Evolutionary conservation across 1,140 invertebrate species (phyloP).

Genomic region (Ips typographus): DNA sequence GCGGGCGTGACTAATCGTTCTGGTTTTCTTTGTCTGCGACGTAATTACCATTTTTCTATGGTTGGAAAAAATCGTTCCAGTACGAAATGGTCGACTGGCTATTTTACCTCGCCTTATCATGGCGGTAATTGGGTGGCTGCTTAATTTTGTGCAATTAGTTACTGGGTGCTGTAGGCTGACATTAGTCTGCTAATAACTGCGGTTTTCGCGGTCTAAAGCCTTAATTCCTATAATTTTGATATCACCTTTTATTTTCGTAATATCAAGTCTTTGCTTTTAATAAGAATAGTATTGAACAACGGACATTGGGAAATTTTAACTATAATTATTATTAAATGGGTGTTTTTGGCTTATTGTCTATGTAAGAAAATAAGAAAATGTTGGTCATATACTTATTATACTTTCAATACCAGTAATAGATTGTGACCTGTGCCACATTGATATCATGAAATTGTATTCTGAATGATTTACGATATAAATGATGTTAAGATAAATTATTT

Average conservation of each 20-base stretch:
- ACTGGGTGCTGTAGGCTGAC: neutral
- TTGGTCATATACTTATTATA: too few relatives aligned
- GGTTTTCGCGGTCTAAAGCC: neutral
- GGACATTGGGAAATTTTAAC: too few relatives aligned
- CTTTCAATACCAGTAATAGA: too few relatives aligned
- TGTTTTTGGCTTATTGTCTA: too few relatives aligned
- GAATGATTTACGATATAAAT: too few relatives aligned
- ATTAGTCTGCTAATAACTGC: neutral
- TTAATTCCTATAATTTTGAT: slow-evolving; percentile 4
- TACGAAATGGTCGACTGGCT: slow-evolving; percentile 1
- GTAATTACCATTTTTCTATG: slow-evolving; percentile 6
- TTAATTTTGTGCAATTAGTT: slow-evolving; percentile 5
- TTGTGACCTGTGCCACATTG: too few relatives aligned
- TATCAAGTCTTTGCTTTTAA: too few relatives aligned
- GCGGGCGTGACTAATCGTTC: neutral
- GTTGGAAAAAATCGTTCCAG: slow-evolving; percentile 2
- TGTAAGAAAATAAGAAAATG: too few relatives aligned
- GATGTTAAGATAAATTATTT: too few relatives aligned
- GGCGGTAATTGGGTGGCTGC: neutral
- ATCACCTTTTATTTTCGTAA: neutral
- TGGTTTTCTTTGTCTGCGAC: slow-evolving; percentile 3
- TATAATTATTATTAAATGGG: too few relatives aligned
- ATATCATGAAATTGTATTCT: too few relatives aligned
- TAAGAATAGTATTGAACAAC: too few relatives aligned
- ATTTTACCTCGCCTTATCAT: neutral